Evolutionary conservation across 2,888 invertebrate genomes (phyloP), one percentile per base, ranked within the genome.

Genomic region (Pollenia labialis): DNA sequence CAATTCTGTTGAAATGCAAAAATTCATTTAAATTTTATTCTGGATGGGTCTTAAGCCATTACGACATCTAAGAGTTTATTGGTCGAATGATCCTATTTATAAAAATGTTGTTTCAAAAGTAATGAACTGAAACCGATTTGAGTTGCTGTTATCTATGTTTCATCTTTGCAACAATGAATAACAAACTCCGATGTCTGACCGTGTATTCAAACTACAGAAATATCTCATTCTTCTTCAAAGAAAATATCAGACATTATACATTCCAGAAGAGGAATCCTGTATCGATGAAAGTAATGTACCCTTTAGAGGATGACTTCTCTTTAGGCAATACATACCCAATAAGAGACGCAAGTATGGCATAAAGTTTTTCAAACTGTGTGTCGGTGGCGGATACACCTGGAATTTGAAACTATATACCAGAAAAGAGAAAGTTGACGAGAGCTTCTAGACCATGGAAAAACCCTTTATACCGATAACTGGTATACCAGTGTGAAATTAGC

Each of bases 221-320:
- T 62, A 44, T 62, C 16, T 68, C 50, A 68, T 16, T 68, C 50
- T 48, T 48, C 12, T 48, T 52, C 32, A 69, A 69, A 68, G 68
- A 68, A 50, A 68, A 50, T 68, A 68, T 68, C 50, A 68, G 48
- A 69, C 68, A 52, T 69, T 40, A 52, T 40, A 69, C 50, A 50
- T 32, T 69, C 23, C 69, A 69, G 40, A 69, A 69, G 42, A 69
- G 54, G 42, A 54, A 54, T 50, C 54, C 69, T 69, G 50, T 69
- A 69, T 69, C 32, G 69, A 69, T 54, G 69, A 69, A 69, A 40
- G 69, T 69, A 69, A 69, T 69, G 42, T 69, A 69, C 32, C 52
- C 52, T 40, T 69, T 23, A 42, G 42, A 16, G 42, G 62, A 44
- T 16, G 44, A 42, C 62, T 23, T 48, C 0, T 66, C 48, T 66